Evolutionary conservation across 2,797 vertebrate species (phyloP), one percentile per base, ranked within the genome.

Genomic region (Sebastiscus tertius): DNA sequence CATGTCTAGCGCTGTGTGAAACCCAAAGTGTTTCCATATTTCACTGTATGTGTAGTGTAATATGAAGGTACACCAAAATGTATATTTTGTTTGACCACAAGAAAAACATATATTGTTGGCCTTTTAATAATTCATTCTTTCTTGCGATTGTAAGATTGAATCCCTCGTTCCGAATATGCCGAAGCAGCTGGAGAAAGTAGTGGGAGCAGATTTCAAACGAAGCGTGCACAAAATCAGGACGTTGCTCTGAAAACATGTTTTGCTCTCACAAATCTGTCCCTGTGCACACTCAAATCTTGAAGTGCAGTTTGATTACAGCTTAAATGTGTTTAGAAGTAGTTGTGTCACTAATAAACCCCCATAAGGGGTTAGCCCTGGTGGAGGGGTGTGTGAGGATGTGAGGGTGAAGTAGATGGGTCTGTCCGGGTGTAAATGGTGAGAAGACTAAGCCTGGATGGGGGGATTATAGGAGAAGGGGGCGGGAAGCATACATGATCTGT

Each of bases 381-480:
- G 10, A 54, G n/a, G 56, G 58, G 59, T 68, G 79, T 82, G 69
- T 60, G 81, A 66, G 75, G 20, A 65, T 77, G 72, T 54, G 55
- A 29, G 73, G 63, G 29, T 72, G 77, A 81, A 68, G 70, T 77
- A 18, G 67, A 84, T 79, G 80, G 58, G 75, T 86, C 63, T 61
- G 66, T 85, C 29, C 16, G 80, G 74, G 86, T 89, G 89, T 88
- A 88, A 91, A 91, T 93, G 90, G 87, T 20, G 71, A 82, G 82
- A 90, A 87, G 83, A 83, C 86, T 93, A 91, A 93, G 81, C 90
- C 82, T 81, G 81, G 80, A 77, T 81, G 85, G 74, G 85, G 85
- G 94, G 97, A 97, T 98, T 97, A 97, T 86, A 87, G 92, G 58
- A 89, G 94, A 92, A 93, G 94, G 92, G 93, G 95, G 93, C 87